These are phyloP conservation scores for Conger conger DNA, from an alignment of 2,113 vertebrate genomes.

Conservation along the genomic window DNA sequence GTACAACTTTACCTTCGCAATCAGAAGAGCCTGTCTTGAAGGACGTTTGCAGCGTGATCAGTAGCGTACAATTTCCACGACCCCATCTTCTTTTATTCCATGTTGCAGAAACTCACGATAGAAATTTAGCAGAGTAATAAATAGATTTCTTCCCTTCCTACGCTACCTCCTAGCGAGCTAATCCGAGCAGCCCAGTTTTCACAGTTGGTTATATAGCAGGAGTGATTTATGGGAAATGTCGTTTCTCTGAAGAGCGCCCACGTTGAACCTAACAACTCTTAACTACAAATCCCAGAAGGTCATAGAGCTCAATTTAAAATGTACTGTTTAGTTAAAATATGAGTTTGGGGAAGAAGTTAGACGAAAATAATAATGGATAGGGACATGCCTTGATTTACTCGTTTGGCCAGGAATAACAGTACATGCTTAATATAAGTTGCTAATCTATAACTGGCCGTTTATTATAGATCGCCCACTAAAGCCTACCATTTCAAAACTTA, in stretches of 20 bases:
- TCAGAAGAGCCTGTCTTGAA: conserved; percentile 35
- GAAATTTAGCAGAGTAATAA: conserved; percentile 14
- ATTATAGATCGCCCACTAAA: not conserved
- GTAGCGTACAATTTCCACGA: conserved; percentile 45
- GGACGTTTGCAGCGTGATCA: conserved; percentile 32
- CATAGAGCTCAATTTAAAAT: not conserved
- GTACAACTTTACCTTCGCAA: conserved; percentile 63
- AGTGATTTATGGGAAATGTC: conserved; percentile 63
- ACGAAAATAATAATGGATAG: not conserved
- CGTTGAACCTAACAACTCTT: not conserved
- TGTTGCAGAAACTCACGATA: conserved; percentile 7
- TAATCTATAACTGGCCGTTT: not conserved
- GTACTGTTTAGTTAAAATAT: not conserved
- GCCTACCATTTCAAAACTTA: not conserved
- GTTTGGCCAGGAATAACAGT: not conserved
- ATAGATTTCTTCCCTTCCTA: conserved; percentile 40
- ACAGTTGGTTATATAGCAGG: conserved; percentile 35
- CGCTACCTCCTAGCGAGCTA: conserved; percentile 25
- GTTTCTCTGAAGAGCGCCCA: conserved; percentile 42
- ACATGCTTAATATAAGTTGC: too few species aligned
- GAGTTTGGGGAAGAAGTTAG: not conserved
- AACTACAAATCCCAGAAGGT: conserved; percentile 32
- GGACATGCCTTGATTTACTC: not conserved
- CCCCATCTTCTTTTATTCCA: conserved; percentile 35
- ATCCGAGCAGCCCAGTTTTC: conserved; percentile 43